Base-by-base conservation (phyloP, 2,797 vertebrate genomes). In the Tokudaia muenninki region DNA sequence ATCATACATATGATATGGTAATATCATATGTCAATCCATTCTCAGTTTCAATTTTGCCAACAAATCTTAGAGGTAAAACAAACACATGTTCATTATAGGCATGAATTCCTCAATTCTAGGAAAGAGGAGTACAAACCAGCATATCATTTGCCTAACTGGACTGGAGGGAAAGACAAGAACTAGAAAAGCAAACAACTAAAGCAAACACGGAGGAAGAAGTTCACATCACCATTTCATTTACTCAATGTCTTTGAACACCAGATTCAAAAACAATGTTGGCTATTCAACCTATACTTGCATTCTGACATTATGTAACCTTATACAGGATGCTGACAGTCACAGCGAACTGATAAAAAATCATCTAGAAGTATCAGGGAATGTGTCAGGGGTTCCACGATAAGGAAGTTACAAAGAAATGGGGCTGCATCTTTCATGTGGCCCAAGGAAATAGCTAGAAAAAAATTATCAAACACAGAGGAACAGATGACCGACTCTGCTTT, bases 401-500 rank as follows among this genome's bases (percentile, higher is more conserved):
- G 57, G 52, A 84, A 96, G 57, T 3, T 37, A 89, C 67, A 86
- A 96, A 96, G 57, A 93, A 96, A 82, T 34, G 31, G 2, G 8
- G 87, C 55, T 92, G 5, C 9, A 50, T 92, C 63, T 50, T 86
- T 94, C 59, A 83, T 13, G 65, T 3, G 8, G 57, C 6, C 55
- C 0, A 16, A 93, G 17, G 26, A 86, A 37, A 26, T 24, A 82
- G 3, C 55, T 78, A 78, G 50, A 52, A 24, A 34, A n/a, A 80
- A 94, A 87, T 87, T 10, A 89, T 19, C 52, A 50, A 52, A 50
- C 7, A 63, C 24, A 83, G 21, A 81, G 50, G 2, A 50, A 24
- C 47, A 3, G 37, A 72, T 31, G 34, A 41, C 2, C 10, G 13
- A 12, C 37, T 87, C 65, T 34, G 31, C 52, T 95, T 50, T 52